Percentiles rank a stretch among this genome's conserved stretches.
Conservation (phyloP, 2,888 invertebrate species). For the Tenthredo notha region DNA sequence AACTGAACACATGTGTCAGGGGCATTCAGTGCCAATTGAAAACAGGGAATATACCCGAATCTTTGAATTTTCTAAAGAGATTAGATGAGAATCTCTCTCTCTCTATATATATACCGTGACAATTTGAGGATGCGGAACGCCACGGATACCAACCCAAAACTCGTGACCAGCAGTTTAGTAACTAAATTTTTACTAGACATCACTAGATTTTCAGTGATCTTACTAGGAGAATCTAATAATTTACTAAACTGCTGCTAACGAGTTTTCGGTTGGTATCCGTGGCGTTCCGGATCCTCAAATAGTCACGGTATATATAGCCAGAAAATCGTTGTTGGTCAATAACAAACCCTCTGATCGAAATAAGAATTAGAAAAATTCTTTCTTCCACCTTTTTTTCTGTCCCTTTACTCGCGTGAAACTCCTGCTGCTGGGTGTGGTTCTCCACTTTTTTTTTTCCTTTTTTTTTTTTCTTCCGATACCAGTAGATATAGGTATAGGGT, state of each 20-base stretch:
- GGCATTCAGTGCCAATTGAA: background rate
- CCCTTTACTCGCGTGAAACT: background rate
- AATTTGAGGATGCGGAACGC: too few relatives aligned
- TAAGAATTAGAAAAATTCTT: background rate
- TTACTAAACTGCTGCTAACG: too few relatives aligned
- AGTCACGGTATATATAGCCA: too few relatives aligned
- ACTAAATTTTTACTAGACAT: too few relatives aligned
- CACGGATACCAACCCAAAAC: too few relatives aligned
- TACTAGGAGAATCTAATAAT: too few relatives aligned
- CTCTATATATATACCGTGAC: too few relatives aligned
- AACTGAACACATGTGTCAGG: background rate
- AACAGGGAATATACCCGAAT: background rate
- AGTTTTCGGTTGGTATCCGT: too few relatives aligned
- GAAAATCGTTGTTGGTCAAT: background rate
- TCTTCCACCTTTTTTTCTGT: background rate
- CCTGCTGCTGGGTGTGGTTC: background rate
- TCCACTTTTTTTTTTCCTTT: background rate
- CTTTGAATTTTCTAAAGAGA: background rate
- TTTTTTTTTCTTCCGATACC: background rate
- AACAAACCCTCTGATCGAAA: background rate
- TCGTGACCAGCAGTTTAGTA: too few relatives aligned
- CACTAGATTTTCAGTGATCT: too few relatives aligned
- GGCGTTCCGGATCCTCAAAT: too few relatives aligned
- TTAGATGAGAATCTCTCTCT: background rate
- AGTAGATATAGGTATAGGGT: background rate